Percentiles rank a stretch among this genome's conserved stretches.
Evolutionary conservation across 2,888 invertebrate genomes (phyloP).

Genomic region (Cheiracanthium punctorium): DNA sequence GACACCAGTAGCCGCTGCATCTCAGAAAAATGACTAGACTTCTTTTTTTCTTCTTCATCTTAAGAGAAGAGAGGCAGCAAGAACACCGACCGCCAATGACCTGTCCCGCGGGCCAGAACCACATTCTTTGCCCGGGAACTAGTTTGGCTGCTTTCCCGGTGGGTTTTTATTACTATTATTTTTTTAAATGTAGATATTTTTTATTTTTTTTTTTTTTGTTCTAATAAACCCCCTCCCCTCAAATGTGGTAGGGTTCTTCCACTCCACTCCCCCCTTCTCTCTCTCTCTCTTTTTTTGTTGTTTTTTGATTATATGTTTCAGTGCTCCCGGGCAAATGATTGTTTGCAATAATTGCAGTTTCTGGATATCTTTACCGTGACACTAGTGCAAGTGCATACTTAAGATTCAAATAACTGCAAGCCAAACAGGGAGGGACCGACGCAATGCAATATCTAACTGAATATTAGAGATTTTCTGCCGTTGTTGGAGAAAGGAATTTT

Average conservation of each 20-base stretch:
- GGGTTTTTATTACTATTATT: conserved; percentile 26
- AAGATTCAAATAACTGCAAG: conserved; percentile 24
- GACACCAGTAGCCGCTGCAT: not conserved
- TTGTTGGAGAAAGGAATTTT: no score
- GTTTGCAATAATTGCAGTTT: conserved; percentile 59
- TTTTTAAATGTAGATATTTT: no score
- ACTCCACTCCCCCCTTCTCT: conserved; percentile 53
- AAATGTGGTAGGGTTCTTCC: conserved; percentile 31
- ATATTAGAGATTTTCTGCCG: no score
- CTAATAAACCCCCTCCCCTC: not conserved
- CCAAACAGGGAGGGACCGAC: not conserved
- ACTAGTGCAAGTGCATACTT: conserved; percentile 21
- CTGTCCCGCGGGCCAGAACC: conserved; percentile 39
- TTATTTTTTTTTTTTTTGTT: not conserved
- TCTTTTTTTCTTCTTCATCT: not conserved
- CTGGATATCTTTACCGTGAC: not conserved
- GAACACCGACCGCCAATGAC: conserved; percentile 59
- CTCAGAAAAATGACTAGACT: not conserved
- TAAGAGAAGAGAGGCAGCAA: not conserved
- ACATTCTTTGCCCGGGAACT: conserved; percentile 54
- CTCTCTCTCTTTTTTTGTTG: conserved; percentile 39
- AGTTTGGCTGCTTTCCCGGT: conserved; percentile 65
- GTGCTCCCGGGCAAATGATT: conserved; percentile 61
- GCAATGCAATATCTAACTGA: not conserved
- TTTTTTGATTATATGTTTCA: conserved; percentile 63